Base-by-base conservation (phyloP, 2,113 vertebrate species). In the Galbula dea region DNA sequence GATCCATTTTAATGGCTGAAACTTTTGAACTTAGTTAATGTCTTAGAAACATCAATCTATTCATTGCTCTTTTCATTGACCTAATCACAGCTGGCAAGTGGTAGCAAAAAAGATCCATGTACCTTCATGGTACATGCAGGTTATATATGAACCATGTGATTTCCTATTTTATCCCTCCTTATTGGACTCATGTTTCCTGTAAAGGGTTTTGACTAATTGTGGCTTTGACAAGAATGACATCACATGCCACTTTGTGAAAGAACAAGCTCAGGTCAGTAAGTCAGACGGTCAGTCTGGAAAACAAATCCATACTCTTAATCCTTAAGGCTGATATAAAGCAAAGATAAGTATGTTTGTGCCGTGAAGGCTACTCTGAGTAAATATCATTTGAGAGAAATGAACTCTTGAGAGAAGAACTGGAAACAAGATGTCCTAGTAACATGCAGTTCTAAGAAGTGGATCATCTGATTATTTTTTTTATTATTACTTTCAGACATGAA, bases 151-250 rank as follows among this genome's bases (percentile, higher is more conserved):
- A 82, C 83, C 98, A 98, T 6, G 34, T 97, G 96, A 97, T 97
- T 98, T 98, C 97, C 94, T 95, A 96, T 96, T 98, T 93, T 91
- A 97, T 97, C 97, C 97, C 91, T 78, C 96, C 97, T 97, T 93
- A 97, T 94, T 93, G 97, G 97, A 96, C 95, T 97, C 95, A 96
- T 97, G 97, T 97, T 98, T 99, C 98, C 99, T 98, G 98, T 98
- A 97, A 98, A 97, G 97, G 96, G 93, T 95, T 97, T 97, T 97
- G 96, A 94, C 97, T 97, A 98, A 98, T 96, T 97, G 96, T 97
- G 97, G 96, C 97, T 98, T 98, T 97, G 97, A 97, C 97, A 97
- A 96, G 96, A 97, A 91, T 66, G 91, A 96, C 88, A 96, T 96
- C 95, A 93, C 91, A 80, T 95, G 96, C 95, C 96, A 97, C 96